These are phyloP conservation scores for Nibea coibor DNA, from an alignment of 2,113 vertebrate genomes.

Conservation along the genomic window DNA sequence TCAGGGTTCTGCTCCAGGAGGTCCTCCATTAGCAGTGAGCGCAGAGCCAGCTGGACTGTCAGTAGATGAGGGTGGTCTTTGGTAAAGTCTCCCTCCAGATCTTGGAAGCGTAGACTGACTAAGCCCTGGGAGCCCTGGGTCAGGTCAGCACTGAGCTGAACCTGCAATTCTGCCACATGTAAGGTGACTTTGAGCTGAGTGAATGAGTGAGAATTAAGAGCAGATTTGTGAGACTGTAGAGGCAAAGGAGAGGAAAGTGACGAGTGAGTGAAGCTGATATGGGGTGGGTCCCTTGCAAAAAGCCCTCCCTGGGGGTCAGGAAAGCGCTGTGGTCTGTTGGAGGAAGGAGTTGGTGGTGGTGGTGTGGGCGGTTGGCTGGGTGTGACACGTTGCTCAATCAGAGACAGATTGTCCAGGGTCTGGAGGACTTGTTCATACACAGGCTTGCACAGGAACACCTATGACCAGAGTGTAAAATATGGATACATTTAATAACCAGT, in stretches of 20 bases:
- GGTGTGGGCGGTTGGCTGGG: slow-evolving; percentile 81
- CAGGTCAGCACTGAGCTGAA: slow-evolving; percentile 94
- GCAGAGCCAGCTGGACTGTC: slow-evolving; percentile 91
- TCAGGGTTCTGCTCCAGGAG: slow-evolving; percentile 93
- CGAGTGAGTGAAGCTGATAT: slow-evolving; percentile 81
- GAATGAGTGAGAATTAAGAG: slow-evolving; percentile 79
- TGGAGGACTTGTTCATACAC: slow-evolving; percentile 98
- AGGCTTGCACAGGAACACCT: slow-evolving; percentile 96
- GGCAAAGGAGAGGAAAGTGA: slow-evolving; percentile 77
- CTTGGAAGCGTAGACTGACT: slow-evolving; percentile 95
- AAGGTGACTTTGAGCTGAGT: slow-evolving; percentile 94
- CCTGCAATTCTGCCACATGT: slow-evolving; percentile 91
- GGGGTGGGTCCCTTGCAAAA: slow-evolving; percentile 89
- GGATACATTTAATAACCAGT: not conserved
- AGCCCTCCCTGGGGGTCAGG: slow-evolving; percentile 86
- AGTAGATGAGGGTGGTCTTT: slow-evolving; percentile 94
- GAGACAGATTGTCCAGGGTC: slow-evolving; percentile 94
- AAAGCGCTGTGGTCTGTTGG: slow-evolving; percentile 82
- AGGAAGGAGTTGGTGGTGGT: slow-evolving; percentile 85
- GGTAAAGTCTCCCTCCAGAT: slow-evolving; percentile 93
- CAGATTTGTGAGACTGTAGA: slow-evolving; percentile 70
- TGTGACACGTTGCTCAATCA: slow-evolving; percentile 84
- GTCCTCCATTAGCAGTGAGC: slow-evolving; percentile 96
- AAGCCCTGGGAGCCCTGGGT: slow-evolving; percentile 94
- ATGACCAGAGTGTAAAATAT: slow-evolving; percentile 31